phyloP scores from a whole-genome alignment of 2,797 vertebrate species.

The Bovichtus diacanthus region DNA sequence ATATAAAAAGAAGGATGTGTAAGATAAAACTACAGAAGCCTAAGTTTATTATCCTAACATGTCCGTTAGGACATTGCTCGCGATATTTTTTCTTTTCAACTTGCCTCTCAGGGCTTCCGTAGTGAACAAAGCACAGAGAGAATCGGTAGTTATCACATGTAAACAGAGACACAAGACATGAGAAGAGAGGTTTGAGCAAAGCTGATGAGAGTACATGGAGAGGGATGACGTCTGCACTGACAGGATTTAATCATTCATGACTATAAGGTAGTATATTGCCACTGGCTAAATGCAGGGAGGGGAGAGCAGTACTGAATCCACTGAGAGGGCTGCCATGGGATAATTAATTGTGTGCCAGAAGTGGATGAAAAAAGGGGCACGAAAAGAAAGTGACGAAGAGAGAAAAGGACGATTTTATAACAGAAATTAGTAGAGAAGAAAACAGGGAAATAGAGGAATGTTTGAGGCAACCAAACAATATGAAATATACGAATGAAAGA shows the following conservation, averaged over 20 bases:
- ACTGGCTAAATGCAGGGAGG: slow-evolving; percentile 27
- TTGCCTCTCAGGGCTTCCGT: too few species aligned
- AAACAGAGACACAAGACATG: slow-evolving; percentile 32
- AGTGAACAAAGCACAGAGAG: slow-evolving; percentile 3
- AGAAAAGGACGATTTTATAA: slow-evolving; percentile 1
- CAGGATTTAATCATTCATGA: slow-evolving; percentile 57
- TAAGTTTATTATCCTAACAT: too few species aligned
- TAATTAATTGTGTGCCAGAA: slow-evolving; percentile 61
- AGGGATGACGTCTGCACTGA: slow-evolving; percentile 34
- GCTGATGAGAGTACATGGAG: slow-evolving; percentile 38
- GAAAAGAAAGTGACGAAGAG: slow-evolving; percentile 12
- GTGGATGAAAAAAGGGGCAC: slow-evolving; percentile 37
- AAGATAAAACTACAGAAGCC: neutral
- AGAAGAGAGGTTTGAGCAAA: slow-evolving; percentile 14
- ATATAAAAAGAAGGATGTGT: neutral
- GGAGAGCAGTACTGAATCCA: slow-evolving; percentile 43
- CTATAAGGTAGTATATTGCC: slow-evolving; percentile 31
- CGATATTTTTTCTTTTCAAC: too few species aligned
- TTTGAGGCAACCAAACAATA: neutral
- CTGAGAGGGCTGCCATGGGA: slow-evolving; percentile 40
- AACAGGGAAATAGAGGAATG: neutral
- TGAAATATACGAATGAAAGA: neutral
- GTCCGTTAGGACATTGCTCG: too few species aligned
- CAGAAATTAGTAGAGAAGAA: neutral
- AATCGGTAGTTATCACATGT: slow-evolving; percentile 1